phyloP scores from a whole-genome alignment of 2,113 vertebrate species.

The Rutilus rutilus region DNA sequence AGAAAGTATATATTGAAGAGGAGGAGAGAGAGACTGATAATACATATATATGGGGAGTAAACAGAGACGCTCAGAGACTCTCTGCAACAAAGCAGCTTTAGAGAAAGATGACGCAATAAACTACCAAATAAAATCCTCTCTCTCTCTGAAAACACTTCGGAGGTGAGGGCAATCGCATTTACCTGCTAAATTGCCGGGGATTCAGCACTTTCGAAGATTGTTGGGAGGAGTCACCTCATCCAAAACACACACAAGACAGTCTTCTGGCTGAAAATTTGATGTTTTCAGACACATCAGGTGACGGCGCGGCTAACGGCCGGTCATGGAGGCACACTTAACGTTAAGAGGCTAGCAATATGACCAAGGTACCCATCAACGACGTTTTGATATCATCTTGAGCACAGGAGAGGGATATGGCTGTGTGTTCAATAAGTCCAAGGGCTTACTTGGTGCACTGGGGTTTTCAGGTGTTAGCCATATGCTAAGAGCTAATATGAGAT shows the following conservation, averaged over 20 bases:
- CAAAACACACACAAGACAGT: not conserved
- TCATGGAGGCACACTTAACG: not conserved
- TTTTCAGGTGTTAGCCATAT: constrained; percentile 44
- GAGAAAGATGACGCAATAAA: constrained; percentile 72
- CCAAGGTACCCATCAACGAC: not conserved
- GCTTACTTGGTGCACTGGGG: constrained; percentile 53
- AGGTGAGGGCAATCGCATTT: constrained; percentile 67
- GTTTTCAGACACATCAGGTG: not conserved
- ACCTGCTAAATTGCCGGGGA: constrained; percentile 69
- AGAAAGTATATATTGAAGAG: constrained; percentile 68
- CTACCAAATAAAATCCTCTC: constrained; percentile 72
- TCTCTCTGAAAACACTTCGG: constrained; percentile 60
- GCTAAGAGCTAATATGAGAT: constrained; percentile 60
- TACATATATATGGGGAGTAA: constrained; percentile 76
- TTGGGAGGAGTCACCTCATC: not conserved
- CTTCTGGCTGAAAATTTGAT: not conserved
- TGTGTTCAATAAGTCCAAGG: constrained; percentile 54
- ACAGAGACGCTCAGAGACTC: constrained; percentile 74
- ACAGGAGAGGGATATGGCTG: constrained; percentile 35
- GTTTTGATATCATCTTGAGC: constrained; percentile 30
- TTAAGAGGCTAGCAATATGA: constrained; percentile 7
- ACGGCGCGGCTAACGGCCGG: not conserved
- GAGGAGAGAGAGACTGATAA: constrained; percentile 71
- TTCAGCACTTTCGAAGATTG: constrained; percentile 68
- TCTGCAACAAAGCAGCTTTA: constrained; percentile 66